phyloP scores from a whole-genome alignment of 2,113 vertebrate genomes.

The Crocuta crocuta region DNA sequence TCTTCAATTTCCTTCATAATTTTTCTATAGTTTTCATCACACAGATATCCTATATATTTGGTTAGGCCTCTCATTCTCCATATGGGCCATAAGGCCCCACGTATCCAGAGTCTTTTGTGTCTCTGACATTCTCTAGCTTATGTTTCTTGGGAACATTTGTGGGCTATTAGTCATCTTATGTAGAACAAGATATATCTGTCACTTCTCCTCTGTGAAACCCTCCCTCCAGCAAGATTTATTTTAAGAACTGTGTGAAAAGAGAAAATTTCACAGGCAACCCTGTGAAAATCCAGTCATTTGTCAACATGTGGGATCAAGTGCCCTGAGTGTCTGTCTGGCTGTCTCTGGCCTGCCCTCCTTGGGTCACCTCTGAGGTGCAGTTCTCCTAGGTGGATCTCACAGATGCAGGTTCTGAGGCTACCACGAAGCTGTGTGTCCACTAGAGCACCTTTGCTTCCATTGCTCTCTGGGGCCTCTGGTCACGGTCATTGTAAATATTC shows the following conservation, averaged over 20 bases:
- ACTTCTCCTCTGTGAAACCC: slow-evolving; percentile 69
- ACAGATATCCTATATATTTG: too few relatives aligned
- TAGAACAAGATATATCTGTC: slow-evolving; percentile 78
- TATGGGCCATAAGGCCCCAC: not conserved
- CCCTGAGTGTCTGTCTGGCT: not conserved
- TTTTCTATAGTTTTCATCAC: too few relatives aligned
- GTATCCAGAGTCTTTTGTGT: not conserved
- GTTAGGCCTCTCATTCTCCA: not conserved
- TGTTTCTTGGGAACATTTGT: slow-evolving; percentile 58
- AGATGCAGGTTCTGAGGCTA: too few relatives aligned
- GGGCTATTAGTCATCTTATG: slow-evolving; percentile 78
- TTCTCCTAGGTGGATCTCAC: rapidly evolving
- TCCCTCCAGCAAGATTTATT: slow-evolving; percentile 75
- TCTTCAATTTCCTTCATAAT: too few relatives aligned
- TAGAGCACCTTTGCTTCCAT: not conserved
- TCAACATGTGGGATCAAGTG: not conserved
- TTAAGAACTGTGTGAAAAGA: slow-evolving; percentile 74
- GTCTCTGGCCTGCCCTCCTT: not conserved
- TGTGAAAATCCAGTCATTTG: slow-evolving; percentile 63
- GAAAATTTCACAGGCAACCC: slow-evolving; percentile 66
- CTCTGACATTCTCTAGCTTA: slow-evolving; percentile 14
- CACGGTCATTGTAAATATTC: not conserved
- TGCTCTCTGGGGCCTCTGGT: not conserved
- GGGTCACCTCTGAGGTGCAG: not conserved
- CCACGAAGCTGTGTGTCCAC: rapidly evolving